Conservation (phyloP, 2,113 vertebrate species). For the Erythrocercus mccallii region DNA sequence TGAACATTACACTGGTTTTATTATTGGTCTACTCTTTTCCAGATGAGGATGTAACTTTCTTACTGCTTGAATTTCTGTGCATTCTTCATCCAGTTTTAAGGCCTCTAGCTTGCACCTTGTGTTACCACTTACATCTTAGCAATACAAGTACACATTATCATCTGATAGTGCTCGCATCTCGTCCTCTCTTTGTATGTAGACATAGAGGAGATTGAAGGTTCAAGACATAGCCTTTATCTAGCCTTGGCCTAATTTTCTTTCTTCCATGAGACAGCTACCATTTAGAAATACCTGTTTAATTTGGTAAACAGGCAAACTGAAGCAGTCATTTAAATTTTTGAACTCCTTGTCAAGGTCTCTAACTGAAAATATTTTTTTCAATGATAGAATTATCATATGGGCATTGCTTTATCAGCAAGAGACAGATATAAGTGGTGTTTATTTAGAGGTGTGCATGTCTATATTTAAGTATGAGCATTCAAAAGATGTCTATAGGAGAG, state of each 20-base stretch:
- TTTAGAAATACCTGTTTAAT: not conserved
- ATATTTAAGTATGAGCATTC: conserved; percentile 24
- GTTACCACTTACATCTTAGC: not conserved
- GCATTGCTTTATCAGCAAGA: not conserved
- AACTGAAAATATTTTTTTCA: not conserved
- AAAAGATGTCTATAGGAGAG: not conserved
- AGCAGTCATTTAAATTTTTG: not conserved
- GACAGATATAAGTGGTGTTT: not conserved
- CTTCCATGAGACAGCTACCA: not conserved
- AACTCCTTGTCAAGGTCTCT: rapidly evolving
- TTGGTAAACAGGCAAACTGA: not conserved
- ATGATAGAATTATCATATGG: not conserved
- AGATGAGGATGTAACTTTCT: not conserved
- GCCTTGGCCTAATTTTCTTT: not conserved
- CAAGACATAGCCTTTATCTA: not conserved
- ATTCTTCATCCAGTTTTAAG: not conserved
- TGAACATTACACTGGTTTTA: not conserved
- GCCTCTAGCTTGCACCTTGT: not conserved
- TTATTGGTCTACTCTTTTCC: not conserved
- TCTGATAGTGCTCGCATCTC: not conserved
- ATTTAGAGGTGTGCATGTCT: not conserved
- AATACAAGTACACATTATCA: not conserved
- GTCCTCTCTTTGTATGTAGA: not conserved
- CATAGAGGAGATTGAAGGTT: not conserved
- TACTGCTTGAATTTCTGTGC: not conserved